Evolutionary conservation across 2,888 invertebrate species (phyloP), one percentile per base, ranked within the genome.

Genomic region (Eueremaeus valkanovi): DNA sequence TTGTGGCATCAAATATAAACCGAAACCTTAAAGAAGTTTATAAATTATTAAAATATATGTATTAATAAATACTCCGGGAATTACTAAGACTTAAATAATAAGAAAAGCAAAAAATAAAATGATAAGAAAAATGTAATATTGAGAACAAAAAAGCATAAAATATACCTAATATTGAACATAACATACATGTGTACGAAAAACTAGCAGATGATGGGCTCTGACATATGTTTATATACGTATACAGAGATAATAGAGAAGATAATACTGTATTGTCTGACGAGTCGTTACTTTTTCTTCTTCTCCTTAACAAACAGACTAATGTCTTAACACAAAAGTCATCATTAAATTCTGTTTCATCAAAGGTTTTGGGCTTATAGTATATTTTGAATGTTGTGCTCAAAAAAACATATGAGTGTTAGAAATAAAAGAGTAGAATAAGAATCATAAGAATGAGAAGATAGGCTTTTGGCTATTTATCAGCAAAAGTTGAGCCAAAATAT

Each of bases 111-210:
- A 36, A 51, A 21, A 21, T 6, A 55, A 24, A 27, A 27, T 55
- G 27, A 55, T 55, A 13, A n/a, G 3, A 55, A 55, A 55, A 45
- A 45, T 16, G 2, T 27, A 27, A 24, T 11, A 13, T 27, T 27
- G 11, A 55, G 27, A 24, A 55, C 55, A 45, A 45, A 16, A n/a
- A n/a, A n/a, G n/a, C n/a, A n/a, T n/a, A n/a, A 18, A 24, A 9
- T 13, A 55, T 27, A 5, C 27, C 27, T 55, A 11, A 29, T 58
- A 27, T 31, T 58, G 13, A 13, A 24, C 5, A 63, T n/a, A 63
- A 63, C 33, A 63, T 63, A 63, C 33, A 33, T 63, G 5, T 63
- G 27, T 33, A 63, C 31, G 31, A n/a, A 63, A 63, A 63, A 63
- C 63, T 18, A 63, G 33, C 63, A 63, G 63, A 33, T 63, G 29